Evolutionary conservation across 1,140 invertebrate species (phyloP), one percentile per base, ranked within the genome.

Genomic region (Asbolus verrucosus): DNA sequence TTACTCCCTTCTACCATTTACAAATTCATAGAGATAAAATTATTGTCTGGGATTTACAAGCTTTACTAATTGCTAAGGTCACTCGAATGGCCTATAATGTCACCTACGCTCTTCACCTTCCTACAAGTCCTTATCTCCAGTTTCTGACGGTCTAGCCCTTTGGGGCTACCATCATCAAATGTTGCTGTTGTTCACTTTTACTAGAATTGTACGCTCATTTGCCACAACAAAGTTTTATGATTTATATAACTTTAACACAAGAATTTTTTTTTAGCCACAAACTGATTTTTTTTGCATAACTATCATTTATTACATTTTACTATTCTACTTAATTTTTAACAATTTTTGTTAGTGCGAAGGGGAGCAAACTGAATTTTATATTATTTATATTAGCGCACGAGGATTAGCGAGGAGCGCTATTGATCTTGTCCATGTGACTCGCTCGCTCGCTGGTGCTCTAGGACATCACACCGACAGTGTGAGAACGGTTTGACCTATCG

Each of bases 31-130:
- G 18, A 50, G 16, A 21, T n/a, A 24, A 50, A 19, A 54, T 54
- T 54, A 54, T 27, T 54, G 46, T 54, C 21, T 9, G 18, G 21
- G 21, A 54, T 50, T 50, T 50, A 54, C 46, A 54, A 27, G 8
- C 46, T 27, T 24, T 27, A 24, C 46, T 54, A 54, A 54, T 54
- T 54, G 46, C 46, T 54, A 54, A 54, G 46, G 46, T 30, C 46
- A 54, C 46, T 13, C 46, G 4, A 54, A 54, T 54, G 46, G 46
- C 21, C 46, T 13, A 54, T 54, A 11, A 54, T 27, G 21, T 54
- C 46, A 27, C 46, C 21, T 54, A 11, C 21, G 46, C 46, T 54
- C 46, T 19, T 54, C 46, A 54, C 21, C 46, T 36, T 36, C 33
- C 33, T 36, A 36, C 33, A 36, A 36, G 33, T 36, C 33, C 33